A percentile compares a stretch with the other conserved stretches of the same genome.
These are phyloP conservation scores for Teleopsis dalmanni DNA, from an alignment of 1,140 invertebrate genomes.

Conservation along the genomic window DNA sequence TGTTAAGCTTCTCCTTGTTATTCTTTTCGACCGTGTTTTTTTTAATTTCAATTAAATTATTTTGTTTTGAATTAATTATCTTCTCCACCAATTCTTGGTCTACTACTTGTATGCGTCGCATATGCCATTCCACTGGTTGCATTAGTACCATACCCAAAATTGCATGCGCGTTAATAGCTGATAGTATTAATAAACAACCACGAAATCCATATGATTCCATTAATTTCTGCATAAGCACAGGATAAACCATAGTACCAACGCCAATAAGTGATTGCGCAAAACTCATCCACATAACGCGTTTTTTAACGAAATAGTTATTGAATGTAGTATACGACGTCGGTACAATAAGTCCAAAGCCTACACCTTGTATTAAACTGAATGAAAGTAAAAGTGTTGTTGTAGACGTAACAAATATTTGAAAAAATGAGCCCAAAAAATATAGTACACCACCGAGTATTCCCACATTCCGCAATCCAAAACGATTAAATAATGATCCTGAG, in stretches of 20 bases:
- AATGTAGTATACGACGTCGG: constrained; percentile 52
- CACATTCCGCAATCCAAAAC: constrained; percentile 48
- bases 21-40: too few species aligned
- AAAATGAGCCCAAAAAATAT: constrained; percentile 48
- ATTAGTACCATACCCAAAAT: constrained; percentile 56
- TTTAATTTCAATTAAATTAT: background rate
- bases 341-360: constrained; percentile 53
- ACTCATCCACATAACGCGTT: constrained; percentile 54
- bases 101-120: constrained; percentile 43
- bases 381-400: constrained; percentile 48
- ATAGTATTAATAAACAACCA: constrained; percentile 54
- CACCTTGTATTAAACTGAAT: constrained; percentile 53
- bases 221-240: constrained; percentile 47
- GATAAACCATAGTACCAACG: constrained; percentile 50
- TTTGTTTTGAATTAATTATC: background rate
- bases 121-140: constrained; percentile 62
- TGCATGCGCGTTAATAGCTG: constrained; percentile 53
- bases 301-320: constrained; percentile 53
- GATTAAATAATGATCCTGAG: constrained; percentile 50
- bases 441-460: constrained; percentile 50
- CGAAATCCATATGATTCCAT: constrained; percentile 53
- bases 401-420: constrained; percentile 50
- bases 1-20: background rate
- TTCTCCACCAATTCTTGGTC: constrained; percentile 5
- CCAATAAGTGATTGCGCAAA: constrained; percentile 53